Evolutionary conservation across 2,888 invertebrate genomes (phyloP), one percentile per base, ranked within the genome.

Genomic region (Euplexia lucipara): DNA sequence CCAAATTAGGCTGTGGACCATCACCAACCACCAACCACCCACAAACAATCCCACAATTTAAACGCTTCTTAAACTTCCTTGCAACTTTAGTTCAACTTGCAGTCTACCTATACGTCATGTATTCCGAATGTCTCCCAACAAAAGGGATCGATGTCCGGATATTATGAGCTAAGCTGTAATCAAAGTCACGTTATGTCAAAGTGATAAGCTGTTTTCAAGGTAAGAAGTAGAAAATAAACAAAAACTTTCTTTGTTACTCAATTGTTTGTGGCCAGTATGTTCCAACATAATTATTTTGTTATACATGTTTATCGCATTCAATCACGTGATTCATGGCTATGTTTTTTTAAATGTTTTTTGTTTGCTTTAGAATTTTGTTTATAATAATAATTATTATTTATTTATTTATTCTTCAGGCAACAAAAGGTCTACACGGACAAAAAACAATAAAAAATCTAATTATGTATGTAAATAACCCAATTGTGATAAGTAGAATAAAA

Each of bases 191-290:
- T 26, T 26, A 26, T 35, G 47, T 39, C 30, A 42, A 35, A 42
- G 1, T 30, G 70, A 66, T 69, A 66, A 47, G 47, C 41, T 22
- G 47, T 42, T 42, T 66, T 60, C 34, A 47, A 59, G 14, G 8
- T 30, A 45, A 44, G 8, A 45, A 68, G 0, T 45, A 32, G 14
- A 57, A 69, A 26, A 26, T 22, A 45, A 68, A 45, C 22, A 57
- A 67, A 63, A 20, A 3, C 4, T 9, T 32, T 9, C 1, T 62
- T 39, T n/a, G 8, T 14, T 22, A 16, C n/a, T n/a, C 6, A 26
- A 3, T 26, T 26, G 26, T 26, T 26, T 26, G 26, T 26, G 3
- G 5, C 26, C 5, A 5, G 2, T n/a, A 1, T 35, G 10, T 57
- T 18, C 18, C n/a, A 10, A 35, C 7, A 16, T 41, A 16, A 34